Evolutionary conservation across 2,888 invertebrate species (phyloP).

Genomic region (Baccha elongata): DNA sequence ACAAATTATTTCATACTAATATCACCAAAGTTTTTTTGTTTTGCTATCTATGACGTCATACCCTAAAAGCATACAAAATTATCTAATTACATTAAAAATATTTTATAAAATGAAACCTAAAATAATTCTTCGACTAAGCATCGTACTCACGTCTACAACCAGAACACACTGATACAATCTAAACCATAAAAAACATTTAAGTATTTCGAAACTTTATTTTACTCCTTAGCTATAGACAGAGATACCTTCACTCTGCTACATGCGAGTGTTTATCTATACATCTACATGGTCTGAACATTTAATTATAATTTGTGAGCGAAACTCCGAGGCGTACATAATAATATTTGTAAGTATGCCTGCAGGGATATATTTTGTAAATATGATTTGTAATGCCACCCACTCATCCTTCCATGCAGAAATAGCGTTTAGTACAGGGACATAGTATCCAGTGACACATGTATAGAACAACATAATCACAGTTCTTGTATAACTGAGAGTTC

Average conservation of each 20-base stretch:
- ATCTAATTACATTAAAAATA: too few relatives aligned
- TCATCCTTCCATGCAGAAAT: background rate
- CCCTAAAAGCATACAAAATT: too few relatives aligned
- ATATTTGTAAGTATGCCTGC: background rate
- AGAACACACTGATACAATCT: too few relatives aligned
- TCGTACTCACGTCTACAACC: background rate
- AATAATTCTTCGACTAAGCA: too few relatives aligned
- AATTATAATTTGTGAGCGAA: slow-evolving; percentile 12
- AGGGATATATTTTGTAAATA: slow-evolving; percentile 8
- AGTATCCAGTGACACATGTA: background rate
- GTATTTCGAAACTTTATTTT: slow-evolving; percentile 20
- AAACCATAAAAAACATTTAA: too few relatives aligned
- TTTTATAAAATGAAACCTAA: too few relatives aligned
- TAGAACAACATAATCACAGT: background rate
- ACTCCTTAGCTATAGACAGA: too few relatives aligned
- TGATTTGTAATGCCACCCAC: background rate
- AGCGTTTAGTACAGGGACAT: background rate
- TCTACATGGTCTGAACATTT: slow-evolving; percentile 32
- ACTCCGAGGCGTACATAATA: background rate
- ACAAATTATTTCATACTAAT: too few relatives aligned
- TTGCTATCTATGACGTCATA: too few relatives aligned
- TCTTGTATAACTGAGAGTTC: background rate
- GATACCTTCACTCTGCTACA: too few relatives aligned
- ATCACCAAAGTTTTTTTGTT: too few relatives aligned
- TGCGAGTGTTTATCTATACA: slow-evolving; percentile 13